Base-by-base conservation (phyloP, 2,888 invertebrate genomes). In the Tachina grossa region DNA sequence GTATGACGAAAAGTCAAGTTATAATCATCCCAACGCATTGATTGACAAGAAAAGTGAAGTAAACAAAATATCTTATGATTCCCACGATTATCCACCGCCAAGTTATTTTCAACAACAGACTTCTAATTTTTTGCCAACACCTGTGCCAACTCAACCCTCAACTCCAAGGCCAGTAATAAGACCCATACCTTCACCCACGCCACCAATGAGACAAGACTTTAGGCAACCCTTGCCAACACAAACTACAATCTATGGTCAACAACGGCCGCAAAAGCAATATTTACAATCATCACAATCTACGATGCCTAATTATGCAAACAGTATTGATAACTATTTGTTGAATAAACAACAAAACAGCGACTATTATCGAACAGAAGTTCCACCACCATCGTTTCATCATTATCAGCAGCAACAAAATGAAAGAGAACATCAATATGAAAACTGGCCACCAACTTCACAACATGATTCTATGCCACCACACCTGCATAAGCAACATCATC, bases 271-370 rank as follows among this genome's bases (percentile, higher is more conserved):
- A 6, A 71, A 57, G 45, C 85, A 83, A 80, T 83, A 83, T 83
- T 76, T 83, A 51, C 85, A 83, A 85, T 72, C 85, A 75, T 84
- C 84, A 74, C 83, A 83, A 78, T 59, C 85, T 47, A 65, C 88
- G 63, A 88, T 89, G 88, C 88, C 92, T 91, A 91, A 91, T 91
- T 91, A 91, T 91, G 91, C 90, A 91, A 91, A 91, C 91, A 90
- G 89, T 89, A 89, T 89, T 89, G 90, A 89, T 89, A 91, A 91
- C 91, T 91, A 91, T 91, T 89, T 91, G 90, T 81, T 86, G 65
- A 87, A 77, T 87, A 88, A 83, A 87, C 81, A 83, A 65, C 81
- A 68, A 80, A 47, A 69, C 55, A 68, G 61, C 55, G 78, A 76
- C 66, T 65, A 82, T 79, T 75, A 82, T 69, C 74, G 83, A 49